Conservation (phyloP, 2,113 vertebrate species). For the Istiophorus platypterus region DNA sequence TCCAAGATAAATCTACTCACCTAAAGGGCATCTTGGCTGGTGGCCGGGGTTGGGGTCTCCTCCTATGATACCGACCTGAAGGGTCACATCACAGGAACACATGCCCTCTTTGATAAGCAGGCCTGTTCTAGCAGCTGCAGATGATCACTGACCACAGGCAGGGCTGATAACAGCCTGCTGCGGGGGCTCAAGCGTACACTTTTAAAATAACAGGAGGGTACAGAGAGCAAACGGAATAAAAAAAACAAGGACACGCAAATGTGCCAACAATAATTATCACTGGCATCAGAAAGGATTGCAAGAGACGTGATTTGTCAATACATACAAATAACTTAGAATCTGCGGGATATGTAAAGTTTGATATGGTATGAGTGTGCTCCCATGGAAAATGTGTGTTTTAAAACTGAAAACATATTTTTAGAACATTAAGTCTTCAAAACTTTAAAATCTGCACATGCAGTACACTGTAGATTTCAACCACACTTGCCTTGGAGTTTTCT, state of each 20-base stretch:
- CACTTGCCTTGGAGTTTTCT: neutral
- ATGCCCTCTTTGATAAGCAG: constrained; percentile 69
- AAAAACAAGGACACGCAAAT: neutral
- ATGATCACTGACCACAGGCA: constrained; percentile 54
- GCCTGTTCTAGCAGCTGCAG: constrained; percentile 58
- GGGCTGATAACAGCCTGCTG: constrained; percentile 50
- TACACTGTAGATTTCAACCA: too few relatives aligned
- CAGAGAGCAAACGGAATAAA: constrained; percentile 4
- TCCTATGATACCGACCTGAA: constrained; percentile 50
- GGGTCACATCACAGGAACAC: constrained; percentile 74
- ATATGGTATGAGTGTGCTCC: too few relatives aligned
- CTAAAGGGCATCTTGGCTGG: constrained; percentile 34
- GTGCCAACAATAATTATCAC: neutral
- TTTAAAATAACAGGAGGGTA: constrained; percentile 35
- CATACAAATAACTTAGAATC: too few relatives aligned
- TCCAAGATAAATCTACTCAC: constrained; percentile 45
- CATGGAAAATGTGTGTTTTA: too few relatives aligned
- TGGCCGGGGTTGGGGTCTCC: neutral
- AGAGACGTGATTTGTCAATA: too few relatives aligned
- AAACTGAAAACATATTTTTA: too few relatives aligned
- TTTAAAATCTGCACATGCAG: too few relatives aligned
- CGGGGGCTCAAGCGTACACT: neutral
- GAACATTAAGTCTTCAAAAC: too few relatives aligned
- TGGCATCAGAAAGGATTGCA: neutral
- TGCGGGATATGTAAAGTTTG: too few relatives aligned